Base-by-base conservation (phyloP, 1,140 invertebrate species). In the Drosophila micromelanica region DNA sequence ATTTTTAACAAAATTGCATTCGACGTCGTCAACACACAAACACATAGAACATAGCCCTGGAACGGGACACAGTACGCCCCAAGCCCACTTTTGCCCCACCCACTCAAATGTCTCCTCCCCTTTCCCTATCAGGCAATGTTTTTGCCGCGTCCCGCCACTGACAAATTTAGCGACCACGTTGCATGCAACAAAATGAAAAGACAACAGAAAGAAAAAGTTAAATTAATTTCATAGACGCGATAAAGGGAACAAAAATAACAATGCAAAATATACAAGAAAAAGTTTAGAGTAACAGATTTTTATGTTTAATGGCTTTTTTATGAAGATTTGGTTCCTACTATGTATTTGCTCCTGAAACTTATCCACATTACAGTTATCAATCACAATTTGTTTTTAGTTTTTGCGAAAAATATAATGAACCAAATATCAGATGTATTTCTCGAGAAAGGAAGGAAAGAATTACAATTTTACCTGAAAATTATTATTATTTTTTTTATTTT, bases 1-100 rank as follows among this genome's bases (percentile, higher is more conserved):
- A 86, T 86, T 86, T 67, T 86, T 86, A 87, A 87, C 81, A 87
- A 87, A 87, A 87, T 87, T 86, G 82, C 82, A 87, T 87, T 86
- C 78, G 81, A 64, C 81, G 70, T 87, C 76, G 82, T 75, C 82
- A 60, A 76, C 63, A 72, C 69, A 64, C 56, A 60, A 38, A 67
- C 56, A 72, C 45, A 68, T 48, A 51, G 46, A 52, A 61, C 37
- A 40, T 43, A 62, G 59, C 51, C 52, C 46, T 74, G 80, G 80
- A 43, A 75, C 37, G 74, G 78, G 62, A 87, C 81, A 78, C 68
- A 87, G 78, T 86, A 52, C 75, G 49, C 59, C 65, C 43, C 57
- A 60, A 56, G 15, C 52, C 54, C 20, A 15, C 71, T 11, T 20
- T 11, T 27, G n/a, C 35, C 57, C 11, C 62, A 23, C 8, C 23